Evolutionary conservation across 1,140 invertebrate species (phyloP).

Genomic region (Drosophila kanapiae): DNA sequence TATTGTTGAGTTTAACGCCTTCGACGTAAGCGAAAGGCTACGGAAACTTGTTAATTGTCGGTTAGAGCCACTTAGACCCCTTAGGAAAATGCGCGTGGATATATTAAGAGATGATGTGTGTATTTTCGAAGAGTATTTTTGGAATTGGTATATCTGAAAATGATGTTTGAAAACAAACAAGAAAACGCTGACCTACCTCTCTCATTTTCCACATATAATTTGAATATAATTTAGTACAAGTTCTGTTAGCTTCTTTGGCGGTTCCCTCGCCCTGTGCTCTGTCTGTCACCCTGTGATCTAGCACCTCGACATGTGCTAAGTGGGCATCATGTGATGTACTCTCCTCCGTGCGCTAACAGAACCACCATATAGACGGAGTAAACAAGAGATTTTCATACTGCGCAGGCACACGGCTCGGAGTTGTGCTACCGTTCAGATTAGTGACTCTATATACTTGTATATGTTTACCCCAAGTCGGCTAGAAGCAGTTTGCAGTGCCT

Average conservation of each 20-base stretch:
- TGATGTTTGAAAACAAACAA: conserved; percentile 1
- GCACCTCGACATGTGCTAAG: conserved; percentile 63
- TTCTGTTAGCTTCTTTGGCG: neutral
- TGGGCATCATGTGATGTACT: conserved; percentile 65
- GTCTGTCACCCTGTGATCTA: conserved; percentile 39
- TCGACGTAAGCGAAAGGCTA: conserved; percentile 15
- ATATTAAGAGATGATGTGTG: conserved; percentile 38
- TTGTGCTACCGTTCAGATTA: conserved; percentile 36
- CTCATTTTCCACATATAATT: neutral
- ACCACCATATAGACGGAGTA: conserved; percentile 39
- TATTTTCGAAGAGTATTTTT: conserved; percentile 22
- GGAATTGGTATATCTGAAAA: neutral
- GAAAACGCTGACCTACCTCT: conserved; percentile 26
- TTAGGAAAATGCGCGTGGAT: conserved; percentile 12
- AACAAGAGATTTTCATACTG: conserved; percentile 40
- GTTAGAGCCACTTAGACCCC: conserved; percentile 37
- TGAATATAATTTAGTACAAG: neutral
- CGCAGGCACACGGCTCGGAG: conserved; percentile 24
- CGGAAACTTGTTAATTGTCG: conserved; percentile 61
- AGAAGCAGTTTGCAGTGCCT: conserved; percentile 44
- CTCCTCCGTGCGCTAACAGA: conserved; percentile 38
- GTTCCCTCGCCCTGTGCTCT: neutral
- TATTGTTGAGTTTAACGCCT: conserved; percentile 69
- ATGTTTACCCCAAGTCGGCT: conserved; percentile 3
- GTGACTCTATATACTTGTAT: conserved; percentile 11